Evolutionary conservation across 2,113 vertebrate species (phyloP), one percentile per base, ranked within the genome.

Genomic region (Acanthochromis polyacanthus): DNA sequence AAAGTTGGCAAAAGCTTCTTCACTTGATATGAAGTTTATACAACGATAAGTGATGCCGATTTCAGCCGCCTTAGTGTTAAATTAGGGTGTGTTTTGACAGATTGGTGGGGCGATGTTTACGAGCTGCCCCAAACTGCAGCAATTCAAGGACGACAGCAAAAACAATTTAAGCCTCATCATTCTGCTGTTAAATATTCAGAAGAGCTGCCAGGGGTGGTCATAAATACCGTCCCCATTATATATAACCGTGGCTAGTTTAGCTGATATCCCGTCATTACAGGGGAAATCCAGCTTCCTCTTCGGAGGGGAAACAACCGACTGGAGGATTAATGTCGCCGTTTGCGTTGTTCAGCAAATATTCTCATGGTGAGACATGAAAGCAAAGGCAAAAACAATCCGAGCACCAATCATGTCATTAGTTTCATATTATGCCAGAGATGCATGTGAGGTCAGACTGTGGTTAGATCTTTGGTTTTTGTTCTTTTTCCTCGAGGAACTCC

Each of bases 81-180:
- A 55, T 78, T 22, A 61, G 43, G 55, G 68, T 50, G 50, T 58
- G 11, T 75, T 80, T 50, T 38, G 63, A 78, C 74, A 69, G 32
- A 61, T 62, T n/a, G 36, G 48, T 12, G 14, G 36, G 46, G 48
- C 22, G 25, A 11, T 16, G 23, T 75, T 79, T 65, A 63, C 4
- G 32, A 46, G 64, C 70, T 38, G 63, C 58, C 20, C 59, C 52
- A 40, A 58, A 52, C 32, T 68, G 59, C 58, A 15, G 46, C 63
- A 40, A 55, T 58, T 66, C 23, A 71, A 75, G 32, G 30, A 62
- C 3, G 0, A 53, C 16, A 45, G 19, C 57, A 38, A 45, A 78
- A 73, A 72, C 11, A 14, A 65, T 52, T 73, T 86, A 53, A 46
- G 52, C 55, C 15, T 76, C 22, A 72, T 71, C 32, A 63, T 55